Evolutionary conservation across 2,888 invertebrate species (phyloP).

Genomic region (Proisotoma minuta): DNA sequence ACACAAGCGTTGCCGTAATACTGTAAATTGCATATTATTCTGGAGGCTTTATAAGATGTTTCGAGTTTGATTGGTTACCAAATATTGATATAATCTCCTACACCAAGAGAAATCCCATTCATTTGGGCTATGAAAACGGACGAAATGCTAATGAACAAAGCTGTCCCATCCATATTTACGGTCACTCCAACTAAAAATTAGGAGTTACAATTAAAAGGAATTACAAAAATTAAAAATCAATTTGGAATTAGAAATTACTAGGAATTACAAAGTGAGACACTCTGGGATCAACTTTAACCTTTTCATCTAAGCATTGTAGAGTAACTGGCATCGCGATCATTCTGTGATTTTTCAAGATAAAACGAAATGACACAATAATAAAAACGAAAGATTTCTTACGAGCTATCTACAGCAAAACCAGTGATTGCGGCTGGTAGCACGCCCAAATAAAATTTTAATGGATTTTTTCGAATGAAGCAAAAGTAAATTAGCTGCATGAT

Average conservation of each 20-base stretch:
- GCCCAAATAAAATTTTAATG: constrained; percentile 78
- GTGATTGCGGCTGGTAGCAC: constrained; percentile 78
- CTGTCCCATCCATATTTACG: constrained; percentile 89
- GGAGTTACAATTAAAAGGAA: too few species aligned
- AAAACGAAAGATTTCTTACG: constrained; percentile 58
- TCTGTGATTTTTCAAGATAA: background rate
- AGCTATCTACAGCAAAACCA: constrained; percentile 84
- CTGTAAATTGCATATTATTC: constrained; percentile 53
- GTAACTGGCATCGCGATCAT: constrained; percentile 71
- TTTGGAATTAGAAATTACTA: too few species aligned
- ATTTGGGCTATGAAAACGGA: constrained; percentile 83
- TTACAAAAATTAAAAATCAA: too few species aligned
- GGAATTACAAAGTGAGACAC: constrained; percentile 77
- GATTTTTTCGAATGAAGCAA: constrained; percentile 72
- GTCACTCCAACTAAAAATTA: constrained; percentile 82
- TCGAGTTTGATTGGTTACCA: constrained; percentile 57
- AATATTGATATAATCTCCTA: constrained; percentile 80
- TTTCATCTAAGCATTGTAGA: constrained; percentile 79
- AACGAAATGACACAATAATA: background rate
- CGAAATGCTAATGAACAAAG: constrained; percentile 80
- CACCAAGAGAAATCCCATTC: constrained; percentile 72
- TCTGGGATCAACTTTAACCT: constrained; percentile 70
- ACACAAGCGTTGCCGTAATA: constrained; percentile 75
- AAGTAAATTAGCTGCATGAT: constrained; percentile 81
- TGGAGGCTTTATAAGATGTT: constrained; percentile 2